Evolutionary conservation across 2,797 vertebrate species (phyloP).

Genomic region (Sebastes wilsoni): DNA sequence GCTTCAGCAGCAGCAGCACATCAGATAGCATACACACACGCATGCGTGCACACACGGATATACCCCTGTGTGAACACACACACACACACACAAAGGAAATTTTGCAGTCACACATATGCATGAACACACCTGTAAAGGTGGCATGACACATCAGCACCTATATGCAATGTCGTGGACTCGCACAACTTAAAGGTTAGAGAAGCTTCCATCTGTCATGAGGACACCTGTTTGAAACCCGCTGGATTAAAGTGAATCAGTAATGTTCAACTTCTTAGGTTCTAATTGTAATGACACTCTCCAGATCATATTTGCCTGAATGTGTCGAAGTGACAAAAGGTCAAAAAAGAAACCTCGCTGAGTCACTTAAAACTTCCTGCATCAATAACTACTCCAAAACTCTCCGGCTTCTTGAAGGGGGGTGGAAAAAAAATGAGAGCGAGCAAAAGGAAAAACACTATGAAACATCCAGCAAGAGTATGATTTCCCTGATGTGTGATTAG

Average conservation of each 20-base stretch:
- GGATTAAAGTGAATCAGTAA: not conserved
- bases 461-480: conserved; percentile 43
- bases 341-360: not conserved
- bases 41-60: not conserved
- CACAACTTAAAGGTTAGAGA: conserved; percentile 15
- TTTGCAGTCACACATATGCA: not conserved
- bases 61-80: not conserved
- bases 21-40: not conserved
- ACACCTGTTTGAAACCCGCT: not conserved
- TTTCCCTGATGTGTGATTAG: conserved; percentile 71
- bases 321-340: not conserved
- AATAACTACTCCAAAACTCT: conserved; percentile 8
- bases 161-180: not conserved
- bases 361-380: conserved; percentile 17
- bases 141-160: not conserved
- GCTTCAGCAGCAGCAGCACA: not conserved
- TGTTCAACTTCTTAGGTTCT: not conserved
- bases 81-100: not conserved
- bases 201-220: not conserved
- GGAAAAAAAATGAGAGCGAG: not conserved
- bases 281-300: not conserved
- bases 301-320: not conserved
- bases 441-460: conserved; percentile 17
- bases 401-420: not conserved
- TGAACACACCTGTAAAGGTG: not conserved